Evolutionary conservation across 2,113 vertebrate species (phyloP).

Genomic region (Helogale parvula): DNA sequence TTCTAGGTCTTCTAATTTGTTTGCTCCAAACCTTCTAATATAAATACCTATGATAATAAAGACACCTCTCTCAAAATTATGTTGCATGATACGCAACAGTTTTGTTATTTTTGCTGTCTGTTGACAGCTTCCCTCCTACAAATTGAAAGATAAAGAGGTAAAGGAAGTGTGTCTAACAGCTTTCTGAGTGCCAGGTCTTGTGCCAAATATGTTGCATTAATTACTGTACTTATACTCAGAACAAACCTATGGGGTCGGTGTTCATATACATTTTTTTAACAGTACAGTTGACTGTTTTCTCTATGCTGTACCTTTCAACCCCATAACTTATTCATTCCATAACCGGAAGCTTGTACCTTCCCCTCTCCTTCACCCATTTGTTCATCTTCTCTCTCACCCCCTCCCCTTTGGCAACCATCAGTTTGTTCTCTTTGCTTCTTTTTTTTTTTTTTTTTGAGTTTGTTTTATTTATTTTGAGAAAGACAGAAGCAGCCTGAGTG

Average conservation of each 20-base stretch:
- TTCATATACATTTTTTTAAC: neutral
- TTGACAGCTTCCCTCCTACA: neutral
- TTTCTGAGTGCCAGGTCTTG: neutral
- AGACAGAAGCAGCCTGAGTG: too few relatives aligned
- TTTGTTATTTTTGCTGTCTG: neutral
- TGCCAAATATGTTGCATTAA: neutral
- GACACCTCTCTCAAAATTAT: neutral
- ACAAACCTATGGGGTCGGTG: neutral
- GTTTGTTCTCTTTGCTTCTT: neutral
- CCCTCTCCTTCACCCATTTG: neutral
- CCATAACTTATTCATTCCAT: neutral
- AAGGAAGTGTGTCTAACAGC: neutral
- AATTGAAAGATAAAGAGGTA: neutral
- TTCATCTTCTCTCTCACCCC: neutral
- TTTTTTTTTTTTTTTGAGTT: too few relatives aligned
- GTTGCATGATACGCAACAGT: neutral
- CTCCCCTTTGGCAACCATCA: neutral
- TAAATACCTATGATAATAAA: neutral
- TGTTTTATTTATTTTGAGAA: too few relatives aligned
- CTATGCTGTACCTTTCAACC: neutral
- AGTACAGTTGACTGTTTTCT: neutral
- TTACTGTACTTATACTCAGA: neutral
- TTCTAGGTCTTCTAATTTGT: neutral
- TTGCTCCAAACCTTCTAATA: neutral
- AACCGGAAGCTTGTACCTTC: neutral